Evolutionary conservation across 2,797 vertebrate genomes (phyloP), one percentile per base, ranked within the genome.

Genomic region (Lycodopsis pacificus): DNA sequence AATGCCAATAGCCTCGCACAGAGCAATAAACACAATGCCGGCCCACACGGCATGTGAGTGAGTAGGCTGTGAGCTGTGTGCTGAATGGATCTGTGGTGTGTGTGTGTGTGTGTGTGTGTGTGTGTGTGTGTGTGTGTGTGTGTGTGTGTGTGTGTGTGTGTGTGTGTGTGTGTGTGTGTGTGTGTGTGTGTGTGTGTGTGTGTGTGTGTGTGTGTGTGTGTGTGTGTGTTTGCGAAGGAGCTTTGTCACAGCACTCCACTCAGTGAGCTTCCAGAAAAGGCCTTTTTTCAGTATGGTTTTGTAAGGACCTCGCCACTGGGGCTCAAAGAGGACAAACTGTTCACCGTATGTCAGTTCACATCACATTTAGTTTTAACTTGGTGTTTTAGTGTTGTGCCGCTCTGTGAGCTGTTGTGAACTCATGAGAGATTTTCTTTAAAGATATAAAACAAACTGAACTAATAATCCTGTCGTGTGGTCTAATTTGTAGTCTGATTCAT

Each of bases 1-100:
- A 89, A 87, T 82, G 86, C 89, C 89, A 92, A 91, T 91, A 85
- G 89, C 86, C 87, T 87, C 58, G 78, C 87, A 78, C 67, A 62
- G 73, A 86, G 88, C 80, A 80, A 80, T 77, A 84, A 86, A 89
- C 84, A 93, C 87, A 92, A 88, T 88, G 85, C 68, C 8, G 19
- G 81, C 87, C 90, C 82, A 90, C 93, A 80, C 66, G 56, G 80
- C 79, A 82, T 89, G 84, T 73, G 81, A 89, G 83, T 49, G 85
- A 82, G 88, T 82, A 69, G 77, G 84, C 76, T 78, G 78, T 65
- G 86, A 87, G 82, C 77, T 85, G 80, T 80, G 80, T 64, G 79
- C 79, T 89, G 85, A 88, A 86, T 84, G 64, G 74, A 73, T 80
- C 57, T 66, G 81, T 88, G 86, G 69, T 77, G 73, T 86, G 80